A percentile compares a stretch with the other conserved stretches of the same genome.
Evolutionary conservation across 1,140 invertebrate genomes (phyloP).

Genomic region (Mactra quadrangularis): DNA sequence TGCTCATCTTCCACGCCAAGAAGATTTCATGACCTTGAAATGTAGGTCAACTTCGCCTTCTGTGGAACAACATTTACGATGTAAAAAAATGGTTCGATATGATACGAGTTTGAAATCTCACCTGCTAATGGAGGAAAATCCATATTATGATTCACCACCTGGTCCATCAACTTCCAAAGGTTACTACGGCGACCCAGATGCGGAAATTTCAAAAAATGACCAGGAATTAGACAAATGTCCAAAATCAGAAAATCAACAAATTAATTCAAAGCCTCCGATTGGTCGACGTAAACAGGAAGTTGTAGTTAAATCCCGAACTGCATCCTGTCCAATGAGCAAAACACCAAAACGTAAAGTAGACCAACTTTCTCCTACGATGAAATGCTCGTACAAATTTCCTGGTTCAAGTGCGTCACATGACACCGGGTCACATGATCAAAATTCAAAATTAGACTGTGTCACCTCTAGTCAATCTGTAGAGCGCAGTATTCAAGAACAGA

Average conservation of each 20-base stretch:
- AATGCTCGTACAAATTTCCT: conserved; percentile 31
- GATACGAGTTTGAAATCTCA: not conserved
- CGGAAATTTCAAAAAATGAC: not conserved
- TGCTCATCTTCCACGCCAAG: conserved; percentile 67
- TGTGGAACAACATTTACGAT: conserved; percentile 17
- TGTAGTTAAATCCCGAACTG: not conserved
- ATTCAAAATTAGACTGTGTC: not conserved
- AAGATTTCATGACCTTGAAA: conserved; percentile 3
- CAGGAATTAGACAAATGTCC: not conserved
- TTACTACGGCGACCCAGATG: not conserved
- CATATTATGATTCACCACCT: not conserved
- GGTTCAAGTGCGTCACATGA: no score
- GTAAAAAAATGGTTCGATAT: conserved; percentile 22
- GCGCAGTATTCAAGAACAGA: no score
- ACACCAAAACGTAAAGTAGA: conserved; percentile 56
- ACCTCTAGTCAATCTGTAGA: not conserved
- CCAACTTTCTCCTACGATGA: conserved; percentile 49
- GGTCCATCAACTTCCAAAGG: conserved; percentile 41
- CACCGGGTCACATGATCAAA: not conserved
- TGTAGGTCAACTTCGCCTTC: conserved; percentile 33
- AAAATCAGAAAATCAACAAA: not conserved
- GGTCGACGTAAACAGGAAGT: conserved; percentile 36
- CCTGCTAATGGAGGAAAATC: not conserved
- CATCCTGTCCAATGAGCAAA: conserved; percentile 49
- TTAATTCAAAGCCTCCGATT: conserved; percentile 36